Evolutionary conservation across 1,140 invertebrate species (phyloP).

Genomic region (Archivesica marissinica): DNA sequence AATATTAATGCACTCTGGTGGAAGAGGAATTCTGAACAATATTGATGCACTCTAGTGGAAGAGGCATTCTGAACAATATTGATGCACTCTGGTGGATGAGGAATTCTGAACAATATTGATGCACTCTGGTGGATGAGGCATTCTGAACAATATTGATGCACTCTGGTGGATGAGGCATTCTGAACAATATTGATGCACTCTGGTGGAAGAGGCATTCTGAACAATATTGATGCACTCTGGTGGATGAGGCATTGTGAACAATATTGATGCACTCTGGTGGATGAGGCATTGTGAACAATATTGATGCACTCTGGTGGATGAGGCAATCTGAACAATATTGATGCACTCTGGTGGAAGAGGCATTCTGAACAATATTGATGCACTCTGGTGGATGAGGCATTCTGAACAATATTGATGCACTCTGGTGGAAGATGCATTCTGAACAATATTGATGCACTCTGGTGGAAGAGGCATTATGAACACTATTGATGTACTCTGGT

Average conservation of each 20-base stretch:
- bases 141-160: slow-evolving; percentile 92
- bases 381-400: slow-evolving; percentile 94
- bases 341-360: no score
- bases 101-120: slow-evolving; percentile 85
- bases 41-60: no score
- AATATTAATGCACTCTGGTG: slow-evolving; percentile 89
- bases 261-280: no score
- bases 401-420: no score
- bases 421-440: slow-evolving; percentile 85
- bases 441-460: slow-evolving; percentile 92
- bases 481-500: slow-evolving; percentile 91
- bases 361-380: slow-evolving; percentile 91
- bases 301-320: slow-evolving; percentile 94
- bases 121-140: no score
- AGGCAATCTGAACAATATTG: slow-evolving; percentile 87
- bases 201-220: slow-evolving; percentile 86
- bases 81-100: slow-evolving; percentile 94
- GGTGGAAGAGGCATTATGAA: slow-evolving; percentile 91
- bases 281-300: slow-evolving; percentile 85
- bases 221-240: slow-evolving; percentile 94
- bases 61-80: slow-evolving; percentile 89
- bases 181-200: no score
- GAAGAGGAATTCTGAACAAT: slow-evolving; percentile 89
- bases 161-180: slow-evolving; percentile 93
- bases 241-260: slow-evolving; percentile 89